Conservation (phyloP, 2,888 invertebrate genomes). For the Neoaliturus tenellus region DNA sequence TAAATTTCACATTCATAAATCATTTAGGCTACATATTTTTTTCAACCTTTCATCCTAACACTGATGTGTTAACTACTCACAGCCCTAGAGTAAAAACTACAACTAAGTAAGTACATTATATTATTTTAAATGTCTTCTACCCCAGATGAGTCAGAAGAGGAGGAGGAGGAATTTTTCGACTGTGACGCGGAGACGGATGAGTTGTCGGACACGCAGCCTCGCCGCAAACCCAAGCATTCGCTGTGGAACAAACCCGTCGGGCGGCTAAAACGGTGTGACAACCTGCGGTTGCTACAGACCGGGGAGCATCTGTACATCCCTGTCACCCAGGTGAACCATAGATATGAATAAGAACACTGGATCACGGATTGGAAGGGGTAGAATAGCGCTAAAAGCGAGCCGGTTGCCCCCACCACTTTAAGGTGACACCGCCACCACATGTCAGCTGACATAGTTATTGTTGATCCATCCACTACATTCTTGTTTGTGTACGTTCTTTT, state of each 20-base stretch:
- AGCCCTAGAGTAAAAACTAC: too few species aligned
- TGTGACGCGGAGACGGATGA: conserved; percentile 77
- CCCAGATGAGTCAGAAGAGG: conserved; percentile 64
- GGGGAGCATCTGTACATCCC: conserved; percentile 88
- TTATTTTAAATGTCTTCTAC: neutral
- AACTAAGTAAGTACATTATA: too few species aligned
- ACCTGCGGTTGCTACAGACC: conserved; percentile 80
- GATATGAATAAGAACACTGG: too few species aligned
- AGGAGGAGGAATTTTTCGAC: conserved; percentile 85
- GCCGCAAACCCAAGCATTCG: conserved; percentile 71
- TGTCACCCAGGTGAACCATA: conserved; percentile 81
- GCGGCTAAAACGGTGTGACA: conserved; percentile 80
- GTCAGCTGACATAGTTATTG: too few species aligned
- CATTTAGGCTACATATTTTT: too few species aligned
- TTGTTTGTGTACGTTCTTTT: too few species aligned
- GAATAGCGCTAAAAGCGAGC: neutral
- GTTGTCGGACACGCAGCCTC: conserved; percentile 54
- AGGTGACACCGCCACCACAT: too few species aligned
- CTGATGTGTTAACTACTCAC: too few species aligned
- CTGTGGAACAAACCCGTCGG: conserved; percentile 82
- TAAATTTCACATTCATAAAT: too few species aligned
- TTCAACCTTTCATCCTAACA: too few species aligned
- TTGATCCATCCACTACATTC: too few species aligned
- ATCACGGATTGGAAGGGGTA: neutral
- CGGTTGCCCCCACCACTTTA: too few species aligned